Conservation (phyloP, 2,888 invertebrate genomes). For the Drosophila helvetica region DNA sequence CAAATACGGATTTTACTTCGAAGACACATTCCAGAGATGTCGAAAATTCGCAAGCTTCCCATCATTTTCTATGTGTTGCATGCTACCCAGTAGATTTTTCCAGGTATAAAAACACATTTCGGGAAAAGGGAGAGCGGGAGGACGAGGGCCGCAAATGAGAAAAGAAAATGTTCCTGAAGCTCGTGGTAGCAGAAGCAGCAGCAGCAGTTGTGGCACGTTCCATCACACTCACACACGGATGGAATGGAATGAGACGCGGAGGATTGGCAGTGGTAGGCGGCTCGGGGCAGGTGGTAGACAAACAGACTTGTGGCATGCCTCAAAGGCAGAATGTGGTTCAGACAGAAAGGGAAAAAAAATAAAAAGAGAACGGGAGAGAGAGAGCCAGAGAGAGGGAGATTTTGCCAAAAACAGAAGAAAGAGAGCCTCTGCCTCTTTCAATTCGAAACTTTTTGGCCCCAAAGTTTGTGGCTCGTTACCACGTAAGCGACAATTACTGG, state of each 20-base stretch:
- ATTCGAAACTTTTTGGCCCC: constrained; percentile 18
- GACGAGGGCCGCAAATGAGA: constrained; percentile 16
- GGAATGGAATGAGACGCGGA: constrained; percentile 2
- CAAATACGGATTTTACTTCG: too few species aligned
- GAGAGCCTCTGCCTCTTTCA: background rate
- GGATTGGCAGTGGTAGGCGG: constrained; percentile 5
- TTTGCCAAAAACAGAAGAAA: constrained; percentile 15
- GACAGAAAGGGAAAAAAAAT: constrained; percentile 31
- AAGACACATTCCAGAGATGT: too few species aligned
- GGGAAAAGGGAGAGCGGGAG: background rate
- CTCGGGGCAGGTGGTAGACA: constrained; percentile 39
- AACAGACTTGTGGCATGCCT: constrained; percentile 72
- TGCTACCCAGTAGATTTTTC: constrained; percentile 7
- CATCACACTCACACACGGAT: constrained; percentile 15
- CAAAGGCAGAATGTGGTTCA: constrained; percentile 54
- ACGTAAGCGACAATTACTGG: constrained; percentile 42
- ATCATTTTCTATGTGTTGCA: too few species aligned
- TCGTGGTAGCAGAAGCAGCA: constrained; percentile 17
- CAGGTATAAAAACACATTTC: constrained; percentile 14
- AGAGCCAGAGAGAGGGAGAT: constrained; percentile 46
- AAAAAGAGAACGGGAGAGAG: constrained; percentile 12
- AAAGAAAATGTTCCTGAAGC: constrained; percentile 29
- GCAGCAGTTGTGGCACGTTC: constrained; percentile 39
- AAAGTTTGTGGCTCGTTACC: constrained; percentile 22
- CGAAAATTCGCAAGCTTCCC: too few species aligned